phyloP scores from a whole-genome alignment of 2,797 vertebrate species.

The Gambelia wislizenii region DNA sequence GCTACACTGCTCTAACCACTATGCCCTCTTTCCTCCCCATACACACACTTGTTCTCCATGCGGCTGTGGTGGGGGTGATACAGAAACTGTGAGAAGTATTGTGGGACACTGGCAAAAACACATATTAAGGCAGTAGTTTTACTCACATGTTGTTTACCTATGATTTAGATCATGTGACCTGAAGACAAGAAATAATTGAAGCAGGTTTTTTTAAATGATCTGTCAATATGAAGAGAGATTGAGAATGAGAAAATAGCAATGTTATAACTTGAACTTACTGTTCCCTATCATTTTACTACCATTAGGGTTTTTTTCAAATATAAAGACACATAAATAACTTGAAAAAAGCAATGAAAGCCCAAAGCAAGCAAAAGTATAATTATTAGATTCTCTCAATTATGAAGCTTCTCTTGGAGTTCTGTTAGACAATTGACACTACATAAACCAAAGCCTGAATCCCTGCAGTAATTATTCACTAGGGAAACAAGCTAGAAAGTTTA shows the following conservation, averaged over 20 bases:
- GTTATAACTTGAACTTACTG: not conserved
- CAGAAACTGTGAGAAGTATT: not conserved
- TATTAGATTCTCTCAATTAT: not conserved
- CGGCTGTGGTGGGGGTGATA: not conserved
- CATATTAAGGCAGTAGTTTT: not conserved
- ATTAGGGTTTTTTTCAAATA: not conserved
- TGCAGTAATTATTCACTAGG: constrained; percentile 11
- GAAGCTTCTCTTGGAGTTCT: constrained; percentile 2
- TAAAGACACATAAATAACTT: not conserved
- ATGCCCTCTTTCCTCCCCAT: not conserved
- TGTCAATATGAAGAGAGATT: not conserved
- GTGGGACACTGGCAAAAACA: not conserved
- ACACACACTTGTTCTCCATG: too few relatives aligned
- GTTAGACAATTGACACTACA: not conserved
- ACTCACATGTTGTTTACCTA: not conserved
- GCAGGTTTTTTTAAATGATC: not conserved
- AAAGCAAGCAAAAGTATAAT: constrained; percentile 11
- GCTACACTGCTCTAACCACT: not conserved
- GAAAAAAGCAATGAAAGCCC: constrained; percentile 12
- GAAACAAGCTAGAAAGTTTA: constrained; percentile 4
- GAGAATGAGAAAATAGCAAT: not conserved
- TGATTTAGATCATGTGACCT: not conserved
- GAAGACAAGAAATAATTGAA: not conserved
- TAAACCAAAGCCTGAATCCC: not conserved
- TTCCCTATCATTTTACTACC: not conserved